These are phyloP conservation scores for Sisyra nigra DNA, from an alignment of 2,888 invertebrate species.

Conservation along the genomic window DNA sequence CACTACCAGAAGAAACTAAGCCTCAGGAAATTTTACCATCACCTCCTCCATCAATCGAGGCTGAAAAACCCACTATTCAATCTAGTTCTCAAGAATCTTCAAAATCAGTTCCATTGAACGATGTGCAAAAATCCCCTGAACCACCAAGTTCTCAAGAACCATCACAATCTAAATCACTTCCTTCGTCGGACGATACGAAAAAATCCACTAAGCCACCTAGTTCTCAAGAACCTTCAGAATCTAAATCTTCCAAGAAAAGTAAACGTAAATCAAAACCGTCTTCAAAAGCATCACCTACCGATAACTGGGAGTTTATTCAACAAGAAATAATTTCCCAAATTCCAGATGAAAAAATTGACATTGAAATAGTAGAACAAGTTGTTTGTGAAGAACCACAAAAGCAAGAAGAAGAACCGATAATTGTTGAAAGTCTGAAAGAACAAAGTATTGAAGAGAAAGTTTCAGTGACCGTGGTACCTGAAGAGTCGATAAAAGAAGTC, in stretches of 20 bases:
- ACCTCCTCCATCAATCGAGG: background rate
- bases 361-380: background rate
- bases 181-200: no score
- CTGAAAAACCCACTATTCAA: background rate
- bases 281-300: slow-evolving; percentile 22
- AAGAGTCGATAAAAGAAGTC: slow-evolving; percentile 20
- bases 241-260: no score
- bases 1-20: background rate
- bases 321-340: slow-evolving; percentile 18
- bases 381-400: background rate
- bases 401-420: background rate
- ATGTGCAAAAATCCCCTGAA: background rate
- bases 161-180: no score
- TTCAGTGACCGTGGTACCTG: slow-evolving; percentile 2
- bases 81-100: background rate
- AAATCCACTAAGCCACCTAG: no score
- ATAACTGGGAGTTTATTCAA: slow-evolving; percentile 17
- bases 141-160: background rate
- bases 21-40: background rate
- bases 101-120: background rate
- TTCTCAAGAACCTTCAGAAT: no score
- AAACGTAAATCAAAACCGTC: slow-evolving; percentile 15
- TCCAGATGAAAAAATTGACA: slow-evolving; percentile 9
- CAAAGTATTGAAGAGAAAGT: background rate
- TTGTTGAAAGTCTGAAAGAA: slow-evolving; percentile 3